Percentiles rank a stretch among this genome's conserved stretches.
phyloP scores from a whole-genome alignment of 35 echinoderm and acorn worm species.

The Stichopus chloronotus region DNA sequence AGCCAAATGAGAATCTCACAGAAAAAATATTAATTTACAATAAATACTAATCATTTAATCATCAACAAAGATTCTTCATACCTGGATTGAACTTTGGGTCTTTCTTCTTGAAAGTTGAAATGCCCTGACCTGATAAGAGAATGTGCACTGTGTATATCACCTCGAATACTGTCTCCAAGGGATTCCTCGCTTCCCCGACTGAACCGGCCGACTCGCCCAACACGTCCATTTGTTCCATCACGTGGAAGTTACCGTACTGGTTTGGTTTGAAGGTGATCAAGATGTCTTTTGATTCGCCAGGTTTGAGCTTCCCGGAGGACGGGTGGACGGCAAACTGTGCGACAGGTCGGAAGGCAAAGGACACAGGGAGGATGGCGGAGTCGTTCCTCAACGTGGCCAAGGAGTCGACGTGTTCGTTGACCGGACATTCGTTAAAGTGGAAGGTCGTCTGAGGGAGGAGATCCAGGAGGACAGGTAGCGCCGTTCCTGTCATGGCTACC shows the following conservation, averaged over 20 bases:
- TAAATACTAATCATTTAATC: too few species aligned
- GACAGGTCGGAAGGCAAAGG: constrained; percentile 78
- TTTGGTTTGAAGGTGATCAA: constrained; percentile 97
- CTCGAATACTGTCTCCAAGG: constrained; percentile 63
- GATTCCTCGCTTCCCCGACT: constrained; percentile 19
- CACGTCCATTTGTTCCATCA: constrained; percentile 74
- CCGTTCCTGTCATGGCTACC: constrained; percentile 89
- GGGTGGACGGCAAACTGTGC: constrained; percentile 87
- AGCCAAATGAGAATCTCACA: too few species aligned
- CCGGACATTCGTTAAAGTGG: constrained; percentile 88
- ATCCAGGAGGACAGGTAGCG: constrained; percentile 82
- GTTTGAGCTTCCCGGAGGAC: constrained; percentile 74
- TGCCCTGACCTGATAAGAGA: constrained; percentile 68
- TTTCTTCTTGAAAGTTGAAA: constrained; percentile 80
- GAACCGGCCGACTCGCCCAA: constrained; percentile 76
- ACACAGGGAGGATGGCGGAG: constrained; percentile 75
- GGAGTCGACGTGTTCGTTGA: constrained; percentile 88
- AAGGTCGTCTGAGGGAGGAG: constrained; percentile 78
- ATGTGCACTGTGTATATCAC: constrained; percentile 87
- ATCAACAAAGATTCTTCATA: neutral
- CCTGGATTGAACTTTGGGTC: constrained; percentile 97
- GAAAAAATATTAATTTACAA: too few species aligned
- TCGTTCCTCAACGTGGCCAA: constrained; percentile 92
- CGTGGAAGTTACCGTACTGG: constrained; percentile 92
- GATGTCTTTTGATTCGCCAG: constrained; percentile 83